A percentile compares a stretch with the other conserved stretches of the same genome.
Evolutionary conservation across 2,888 invertebrate species (phyloP).

Genomic region (Pelosia muscerda): DNA sequence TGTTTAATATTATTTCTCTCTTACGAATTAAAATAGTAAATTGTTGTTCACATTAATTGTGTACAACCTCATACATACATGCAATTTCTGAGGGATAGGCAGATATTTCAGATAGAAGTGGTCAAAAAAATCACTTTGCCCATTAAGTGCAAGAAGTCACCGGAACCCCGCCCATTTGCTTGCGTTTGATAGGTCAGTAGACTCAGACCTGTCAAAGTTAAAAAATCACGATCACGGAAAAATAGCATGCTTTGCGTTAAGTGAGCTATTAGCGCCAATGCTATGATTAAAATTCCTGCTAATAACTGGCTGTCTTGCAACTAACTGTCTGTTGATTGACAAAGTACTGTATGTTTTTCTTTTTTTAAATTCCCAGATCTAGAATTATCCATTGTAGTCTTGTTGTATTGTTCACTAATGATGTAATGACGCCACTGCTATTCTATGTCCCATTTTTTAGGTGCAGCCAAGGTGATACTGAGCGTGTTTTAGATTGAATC

Average conservation of each 20-base stretch:
- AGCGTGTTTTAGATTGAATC: conserved; percentile 37
- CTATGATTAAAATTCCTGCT: background rate
- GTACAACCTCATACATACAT: too few species aligned
- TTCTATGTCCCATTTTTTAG: conserved; percentile 45
- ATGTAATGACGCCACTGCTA: conserved; percentile 37
- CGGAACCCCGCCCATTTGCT: too few species aligned
- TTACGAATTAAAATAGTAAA: too few species aligned
- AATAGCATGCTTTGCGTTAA: background rate
- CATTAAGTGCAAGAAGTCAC: too few species aligned
- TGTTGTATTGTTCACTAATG: conserved; percentile 49
- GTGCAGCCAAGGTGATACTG: conserved; percentile 40
- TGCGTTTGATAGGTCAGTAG: background rate
- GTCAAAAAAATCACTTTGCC: too few species aligned
- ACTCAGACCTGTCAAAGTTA: background rate
- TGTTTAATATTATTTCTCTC: too few species aligned
- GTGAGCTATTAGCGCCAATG: background rate
- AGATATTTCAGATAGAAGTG: too few species aligned
- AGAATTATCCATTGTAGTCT: conserved; percentile 48
- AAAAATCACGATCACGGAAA: background rate
- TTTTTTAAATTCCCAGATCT: conserved; percentile 38
- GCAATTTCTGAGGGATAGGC: too few species aligned
- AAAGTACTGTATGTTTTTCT: conserved; percentile 30
- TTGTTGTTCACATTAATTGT: too few species aligned
- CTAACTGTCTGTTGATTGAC: conserved; percentile 2
- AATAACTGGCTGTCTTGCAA: background rate